Evolutionary conservation across 1,140 invertebrate genomes (phyloP), one percentile per base, ranked within the genome.

Genomic region (Potamilus streckersoni): DNA sequence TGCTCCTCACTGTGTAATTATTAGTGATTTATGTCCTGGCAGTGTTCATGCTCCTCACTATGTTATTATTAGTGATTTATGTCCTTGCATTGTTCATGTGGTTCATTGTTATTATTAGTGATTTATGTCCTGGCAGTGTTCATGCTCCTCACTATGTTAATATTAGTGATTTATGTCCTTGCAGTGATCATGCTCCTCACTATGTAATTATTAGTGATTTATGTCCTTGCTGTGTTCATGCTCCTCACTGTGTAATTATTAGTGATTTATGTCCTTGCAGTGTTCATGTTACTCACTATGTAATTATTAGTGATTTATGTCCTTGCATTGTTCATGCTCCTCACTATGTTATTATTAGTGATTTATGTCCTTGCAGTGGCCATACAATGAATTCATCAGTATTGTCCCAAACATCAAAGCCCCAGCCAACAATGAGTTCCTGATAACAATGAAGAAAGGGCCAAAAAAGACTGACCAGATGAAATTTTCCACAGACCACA

Each of bases 401-500:
- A 92, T 92, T 68, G 85, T 87, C 31, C 91, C 91, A 12, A 90
- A 88, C 79, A 80, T 81, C 12, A 88, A 88, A 68, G 83, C 84
- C 31, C 84, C 87, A 55, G 81, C 83, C 49, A 90, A 87, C 78
- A 88, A 89, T 85, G 87, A 97, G 89, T 98, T 98, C 88, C 92
- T 94, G 74, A 94, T 98, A 75, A 94, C 94, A 12, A 94, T 97
- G 91, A 94, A 94, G 79, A 97, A 97, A 88, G 95, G 96, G 84
- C 88, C 89, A 58, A 95, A 89, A 80, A 98, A 98, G 92, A 92
- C 93, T 67, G 97, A 99, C 86, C 94, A 94, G 20, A 99, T 99
- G 95, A 95, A 94, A 86, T 98, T 99, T 89, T 98, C 97, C n/a
- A 97, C 96, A 8, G 98, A 99, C 85, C 95, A 97, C 88, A 93